Conservation (phyloP, 2,113 vertebrate species). For the Parus major region DNA sequence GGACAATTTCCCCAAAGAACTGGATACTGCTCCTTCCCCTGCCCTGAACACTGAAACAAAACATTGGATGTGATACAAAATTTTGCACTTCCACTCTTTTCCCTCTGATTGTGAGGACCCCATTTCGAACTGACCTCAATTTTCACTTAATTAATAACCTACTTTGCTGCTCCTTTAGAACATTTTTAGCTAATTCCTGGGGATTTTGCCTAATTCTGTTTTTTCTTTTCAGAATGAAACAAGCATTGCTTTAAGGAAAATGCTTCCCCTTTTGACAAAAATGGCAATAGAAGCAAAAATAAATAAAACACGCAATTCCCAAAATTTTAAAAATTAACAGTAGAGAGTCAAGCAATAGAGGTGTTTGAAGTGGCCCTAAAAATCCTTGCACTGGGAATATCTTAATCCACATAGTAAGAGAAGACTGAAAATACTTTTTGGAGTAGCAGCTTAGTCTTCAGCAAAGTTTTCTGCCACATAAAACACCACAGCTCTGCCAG, state of each 20-base stretch:
- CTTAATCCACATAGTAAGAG: neutral
- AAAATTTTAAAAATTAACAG: neutral
- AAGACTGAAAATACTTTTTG: neutral
- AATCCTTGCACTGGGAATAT: neutral
- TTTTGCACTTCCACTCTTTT: neutral
- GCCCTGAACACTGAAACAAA: neutral
- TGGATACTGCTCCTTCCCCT: neutral
- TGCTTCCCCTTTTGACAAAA: neutral
- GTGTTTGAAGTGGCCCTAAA: neutral
- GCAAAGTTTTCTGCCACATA: neutral
- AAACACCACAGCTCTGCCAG: neutral
- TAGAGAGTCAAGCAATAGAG: neutral
- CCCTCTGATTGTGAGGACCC: neutral
- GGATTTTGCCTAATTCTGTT: slow-evolving; percentile 24
- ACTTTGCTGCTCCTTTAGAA: slow-evolving; percentile 16
- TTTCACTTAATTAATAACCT: slow-evolving; percentile 54
- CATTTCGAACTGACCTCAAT: slow-evolving; percentile 27
- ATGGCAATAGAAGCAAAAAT: neutral
- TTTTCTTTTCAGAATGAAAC: neutral
- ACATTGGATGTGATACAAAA: neutral
- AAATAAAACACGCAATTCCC: neutral
- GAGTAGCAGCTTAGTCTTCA: neutral
- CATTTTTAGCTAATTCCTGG: slow-evolving; percentile 53
- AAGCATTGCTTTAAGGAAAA: neutral
- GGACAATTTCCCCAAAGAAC: neutral